Evolutionary conservation across 1,140 invertebrate species (phyloP).

Genomic region (Drosophila guanche): DNA sequence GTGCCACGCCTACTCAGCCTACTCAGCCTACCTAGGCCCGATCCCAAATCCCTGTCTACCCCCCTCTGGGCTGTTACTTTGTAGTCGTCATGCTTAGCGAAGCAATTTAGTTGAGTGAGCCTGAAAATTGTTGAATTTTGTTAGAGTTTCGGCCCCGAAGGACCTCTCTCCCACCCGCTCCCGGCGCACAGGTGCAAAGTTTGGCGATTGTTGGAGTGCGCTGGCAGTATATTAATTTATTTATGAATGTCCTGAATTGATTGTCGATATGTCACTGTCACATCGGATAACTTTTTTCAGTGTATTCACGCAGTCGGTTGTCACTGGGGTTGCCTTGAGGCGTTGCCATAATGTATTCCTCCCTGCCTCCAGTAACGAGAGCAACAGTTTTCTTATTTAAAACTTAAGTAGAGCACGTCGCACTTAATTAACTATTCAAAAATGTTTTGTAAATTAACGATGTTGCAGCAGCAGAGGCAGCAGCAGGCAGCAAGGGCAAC

Average conservation of each 20-base stretch:
- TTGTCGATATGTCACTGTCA: neutral
- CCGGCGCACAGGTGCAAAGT: conserved; percentile 20
- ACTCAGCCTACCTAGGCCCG: neutral
- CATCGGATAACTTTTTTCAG: neutral
- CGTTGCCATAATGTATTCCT: neutral
- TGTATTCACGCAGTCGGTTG: conserved; percentile 1
- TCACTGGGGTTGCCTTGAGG: neutral
- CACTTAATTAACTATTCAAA: conserved; percentile 72
- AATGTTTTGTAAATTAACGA: conserved; percentile 59
- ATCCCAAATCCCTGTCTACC: neutral
- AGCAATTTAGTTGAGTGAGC: conserved; percentile 59
- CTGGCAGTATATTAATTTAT: conserved; percentile 15
- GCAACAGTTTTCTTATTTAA: conserved; percentile 32
- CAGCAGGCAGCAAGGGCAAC: neutral
- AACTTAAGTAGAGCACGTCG: conserved; percentile 53
- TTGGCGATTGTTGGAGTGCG: neutral
- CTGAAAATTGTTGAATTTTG: conserved; percentile 27
- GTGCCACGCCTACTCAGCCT: conserved; percentile 42
- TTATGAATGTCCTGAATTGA: conserved; percentile 4
- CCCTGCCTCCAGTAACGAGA: neutral
- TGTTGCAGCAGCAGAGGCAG: conserved; percentile 18
- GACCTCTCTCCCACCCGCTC: neutral
- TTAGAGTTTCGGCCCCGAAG: conserved; percentile 16
- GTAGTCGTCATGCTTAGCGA: conserved; percentile 19
- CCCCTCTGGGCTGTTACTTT: neutral